A percentile compares a stretch with the other conserved stretches of the same genome.
phyloP scores from a whole-genome alignment of 2,888 invertebrate species.

The Cerastis rubricosa region DNA sequence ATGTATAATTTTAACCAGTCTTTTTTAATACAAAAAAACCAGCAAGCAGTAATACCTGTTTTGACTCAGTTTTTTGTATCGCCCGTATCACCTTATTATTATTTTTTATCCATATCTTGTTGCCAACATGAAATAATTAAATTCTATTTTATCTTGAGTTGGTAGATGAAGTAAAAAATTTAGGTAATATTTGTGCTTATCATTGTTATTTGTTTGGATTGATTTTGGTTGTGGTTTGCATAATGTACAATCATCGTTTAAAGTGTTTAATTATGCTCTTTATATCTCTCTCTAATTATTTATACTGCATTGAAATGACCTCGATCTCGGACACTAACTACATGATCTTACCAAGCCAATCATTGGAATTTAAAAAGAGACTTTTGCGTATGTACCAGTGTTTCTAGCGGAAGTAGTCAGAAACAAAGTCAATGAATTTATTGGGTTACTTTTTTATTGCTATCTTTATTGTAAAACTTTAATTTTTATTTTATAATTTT shows the following conservation, averaged over 20 bases:
- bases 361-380: too few relatives aligned
- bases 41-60: conserved; percentile 56
- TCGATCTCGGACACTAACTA: too few relatives aligned
- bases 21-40: conserved; percentile 46
- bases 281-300: too few relatives aligned
- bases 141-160: conserved; percentile 20
- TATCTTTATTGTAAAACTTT: too few relatives aligned
- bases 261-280: neutral
- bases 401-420: too few relatives aligned
- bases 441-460: too few relatives aligned
- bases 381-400: too few relatives aligned
- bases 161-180: conserved; percentile 26
- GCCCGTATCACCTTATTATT: conserved; percentile 31
- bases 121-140: conserved; percentile 57
- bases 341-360: too few relatives aligned
- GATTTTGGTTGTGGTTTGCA: neutral
- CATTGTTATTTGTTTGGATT: conserved; percentile 32
- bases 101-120: conserved; percentile 47
- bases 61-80: conserved; percentile 37
- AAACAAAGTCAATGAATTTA: too few relatives aligned
- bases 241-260: conserved; percentile 3
- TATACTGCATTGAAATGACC: neutral
- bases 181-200: conserved; percentile 16
- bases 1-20: conserved; percentile 23
- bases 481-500: too few relatives aligned